Conservation (phyloP, 2,888 invertebrate species). For the Dysmachus trigonus region DNA sequence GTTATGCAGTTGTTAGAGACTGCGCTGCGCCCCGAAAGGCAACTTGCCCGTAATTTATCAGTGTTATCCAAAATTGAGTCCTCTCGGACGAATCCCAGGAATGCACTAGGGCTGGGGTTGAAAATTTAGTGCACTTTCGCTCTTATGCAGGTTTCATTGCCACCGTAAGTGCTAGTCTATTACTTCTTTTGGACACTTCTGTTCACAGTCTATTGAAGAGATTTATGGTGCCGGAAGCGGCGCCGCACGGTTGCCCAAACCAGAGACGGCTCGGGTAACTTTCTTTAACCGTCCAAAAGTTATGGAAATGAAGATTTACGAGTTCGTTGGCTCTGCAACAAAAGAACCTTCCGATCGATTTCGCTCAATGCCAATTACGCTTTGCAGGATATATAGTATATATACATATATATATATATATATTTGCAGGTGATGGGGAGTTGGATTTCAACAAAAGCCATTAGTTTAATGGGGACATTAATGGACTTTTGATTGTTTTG, state of each 20-base stretch:
- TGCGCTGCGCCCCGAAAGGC: background rate
- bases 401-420: too few relatives aligned
- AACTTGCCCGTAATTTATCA: conserved; percentile 10
- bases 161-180: conserved; percentile 28
- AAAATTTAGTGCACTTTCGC: conserved; percentile 42
- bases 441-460: conserved; percentile 38
- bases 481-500: conserved; percentile 43
- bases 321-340: conserved; percentile 41
- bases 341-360: conserved; percentile 41
- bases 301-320: conserved; percentile 48
- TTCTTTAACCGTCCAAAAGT: conserved; percentile 43
- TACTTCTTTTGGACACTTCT: conserved; percentile 34
- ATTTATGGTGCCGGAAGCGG: conserved; percentile 37
- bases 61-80: conserved; percentile 34
- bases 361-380: conserved; percentile 42
- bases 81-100: conserved; percentile 9
- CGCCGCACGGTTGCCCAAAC: conserved; percentile 26
- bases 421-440: conserved; percentile 40
- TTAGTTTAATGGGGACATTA: conserved; percentile 38
- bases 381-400: conserved; percentile 26
- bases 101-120: background rate
- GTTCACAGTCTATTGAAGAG: conserved; percentile 39
- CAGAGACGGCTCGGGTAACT: conserved; percentile 24
- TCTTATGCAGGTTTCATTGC: conserved; percentile 39
- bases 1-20: background rate